Base-by-base conservation (phyloP, 2,113 vertebrate species). In the Polypterus bichir region DNA sequence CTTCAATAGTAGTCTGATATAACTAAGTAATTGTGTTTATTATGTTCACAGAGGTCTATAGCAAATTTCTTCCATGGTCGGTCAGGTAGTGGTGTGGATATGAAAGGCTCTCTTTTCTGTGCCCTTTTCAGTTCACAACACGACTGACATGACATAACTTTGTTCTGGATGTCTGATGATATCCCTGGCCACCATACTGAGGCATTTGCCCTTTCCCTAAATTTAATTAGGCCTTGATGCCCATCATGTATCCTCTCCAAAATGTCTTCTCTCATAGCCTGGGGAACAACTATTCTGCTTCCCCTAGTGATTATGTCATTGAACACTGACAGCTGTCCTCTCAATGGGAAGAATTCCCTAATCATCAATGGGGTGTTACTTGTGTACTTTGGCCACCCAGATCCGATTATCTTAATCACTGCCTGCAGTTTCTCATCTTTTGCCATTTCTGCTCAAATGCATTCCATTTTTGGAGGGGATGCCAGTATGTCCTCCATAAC, bases 151-250 rank as follows among this genome's bases (percentile, higher is more conserved):
- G 27, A 27, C 27, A 27, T 27, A 27, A 27, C 27, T 27, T 27
- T 27, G 27, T 27, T 27, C 27, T 27, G 27, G 27, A 27, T 27
- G 27, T 27, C 27, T 27, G 27, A 27, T 27, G 27, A 27, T 27
- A 27, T 27, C 27, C 57, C 64, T 7, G 64, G 64, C 61, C 68
- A 66, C 68, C 60, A 65, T 49, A 69, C 46, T 46, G 49, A 47
- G 11, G 63, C 55, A 5, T 47, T 9, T n/a, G 48, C 52, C 44
- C 52, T 11, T 3, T 57, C 53, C 9, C n/a, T 65, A n/a, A 64
- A 73, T 7, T 69, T 71, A 3, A 49, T 10, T 2, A 66, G 49
- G 4, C 58, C 61, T 45, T 60, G 69, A 5, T 70, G 69, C 4
- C 66, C 69, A 27, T 70, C 44, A 5, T 64, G 58, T 1, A 65